A percentile compares a stretch with the other conserved stretches of the same genome.
Evolutionary conservation across 2,113 vertebrate genomes (phyloP).

Genomic region (Cololabis saira): DNA sequence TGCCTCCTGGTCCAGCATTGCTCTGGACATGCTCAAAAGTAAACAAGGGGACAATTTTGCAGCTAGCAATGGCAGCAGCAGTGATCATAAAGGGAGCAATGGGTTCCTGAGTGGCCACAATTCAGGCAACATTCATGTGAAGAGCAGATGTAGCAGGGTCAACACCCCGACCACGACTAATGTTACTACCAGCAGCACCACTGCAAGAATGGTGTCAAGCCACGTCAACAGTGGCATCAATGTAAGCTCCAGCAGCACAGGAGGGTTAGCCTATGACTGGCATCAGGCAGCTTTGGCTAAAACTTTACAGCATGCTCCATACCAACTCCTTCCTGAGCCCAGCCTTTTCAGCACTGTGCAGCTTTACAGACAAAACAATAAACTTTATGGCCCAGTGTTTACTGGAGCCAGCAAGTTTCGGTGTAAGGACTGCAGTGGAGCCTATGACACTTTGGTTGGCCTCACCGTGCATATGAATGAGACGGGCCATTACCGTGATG

Average conservation of each 20-base stretch:
- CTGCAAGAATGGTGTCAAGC: constrained; percentile 73
- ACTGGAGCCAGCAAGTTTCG: constrained; percentile 98
- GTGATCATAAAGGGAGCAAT: constrained; percentile 82
- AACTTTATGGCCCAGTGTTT: constrained; percentile 97
- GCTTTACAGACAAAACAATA: constrained; percentile 98
- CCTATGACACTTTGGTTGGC: constrained; percentile 97
- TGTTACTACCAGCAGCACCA: constrained; percentile 64
- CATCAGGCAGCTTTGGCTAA: constrained; percentile 98
- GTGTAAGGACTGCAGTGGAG: constrained; percentile 97
- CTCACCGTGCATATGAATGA: constrained; percentile 99
- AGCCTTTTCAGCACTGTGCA: constrained; percentile 99
- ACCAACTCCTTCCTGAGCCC: constrained; percentile 95
- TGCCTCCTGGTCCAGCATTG: constrained; percentile 95
- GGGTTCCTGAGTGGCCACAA: constrained; percentile 72
- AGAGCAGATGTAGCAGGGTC: constrained; percentile 75
- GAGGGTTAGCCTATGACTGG: constrained; percentile 94
- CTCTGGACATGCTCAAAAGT: constrained; percentile 92
- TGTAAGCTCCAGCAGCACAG: constrained; percentile 73
- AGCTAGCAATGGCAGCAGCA: constrained; percentile 67
- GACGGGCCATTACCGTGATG: constrained; percentile 97
- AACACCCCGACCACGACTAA: constrained; percentile 61
- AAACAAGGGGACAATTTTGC: constrained; percentile 76
- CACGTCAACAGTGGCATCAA: constrained; percentile 78
- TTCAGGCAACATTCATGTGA: constrained; percentile 72
- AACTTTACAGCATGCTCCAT: constrained; percentile 95